These are phyloP conservation scores for Hirudo medicinalis DNA, from an alignment of 1,140 invertebrate genomes.

Conservation along the genomic window DNA sequence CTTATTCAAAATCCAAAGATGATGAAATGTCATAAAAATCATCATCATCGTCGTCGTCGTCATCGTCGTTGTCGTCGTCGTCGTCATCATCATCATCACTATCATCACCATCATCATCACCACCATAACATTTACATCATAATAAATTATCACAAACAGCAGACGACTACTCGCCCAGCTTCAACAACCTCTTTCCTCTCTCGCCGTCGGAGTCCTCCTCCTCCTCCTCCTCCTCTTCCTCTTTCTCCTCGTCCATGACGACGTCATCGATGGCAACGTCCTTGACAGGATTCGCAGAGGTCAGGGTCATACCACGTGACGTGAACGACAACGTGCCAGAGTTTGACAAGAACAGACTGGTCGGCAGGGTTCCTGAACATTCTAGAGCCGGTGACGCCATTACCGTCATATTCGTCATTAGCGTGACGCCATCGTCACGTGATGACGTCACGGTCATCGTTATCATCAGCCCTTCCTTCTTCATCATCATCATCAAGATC, in stretches of 20 bases:
- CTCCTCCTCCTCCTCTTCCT: not conserved
- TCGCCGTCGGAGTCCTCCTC: not conserved
- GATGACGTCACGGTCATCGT: no score
- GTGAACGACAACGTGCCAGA: slow-evolving; percentile 14
- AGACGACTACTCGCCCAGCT: no score
- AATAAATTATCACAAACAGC: not conserved
- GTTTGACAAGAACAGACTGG: slow-evolving; percentile 13
- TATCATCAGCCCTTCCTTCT: no score
- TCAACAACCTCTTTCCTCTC: no score
- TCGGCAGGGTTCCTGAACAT: slow-evolving; percentile 8
- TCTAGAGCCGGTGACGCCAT: slow-evolving; percentile 8
- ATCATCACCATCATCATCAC: not conserved
- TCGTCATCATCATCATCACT: not conserved
- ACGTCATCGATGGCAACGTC: slow-evolving; percentile 1
- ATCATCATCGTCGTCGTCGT: not conserved
- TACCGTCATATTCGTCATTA: no score
- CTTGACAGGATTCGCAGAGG: slow-evolving; percentile 11
- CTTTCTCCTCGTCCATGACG: not conserved
- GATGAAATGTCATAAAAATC: no score
- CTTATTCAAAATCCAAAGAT: not conserved
- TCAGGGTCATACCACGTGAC: slow-evolving; percentile 9
- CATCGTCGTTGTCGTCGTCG: no score
- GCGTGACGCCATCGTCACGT: no score
- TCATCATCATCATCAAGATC: no score
- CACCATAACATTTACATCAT: not conserved